These are phyloP conservation scores for Sebastes taczanowskii DNA, from an alignment of 2,797 vertebrate genomes.

Conservation along the genomic window DNA sequence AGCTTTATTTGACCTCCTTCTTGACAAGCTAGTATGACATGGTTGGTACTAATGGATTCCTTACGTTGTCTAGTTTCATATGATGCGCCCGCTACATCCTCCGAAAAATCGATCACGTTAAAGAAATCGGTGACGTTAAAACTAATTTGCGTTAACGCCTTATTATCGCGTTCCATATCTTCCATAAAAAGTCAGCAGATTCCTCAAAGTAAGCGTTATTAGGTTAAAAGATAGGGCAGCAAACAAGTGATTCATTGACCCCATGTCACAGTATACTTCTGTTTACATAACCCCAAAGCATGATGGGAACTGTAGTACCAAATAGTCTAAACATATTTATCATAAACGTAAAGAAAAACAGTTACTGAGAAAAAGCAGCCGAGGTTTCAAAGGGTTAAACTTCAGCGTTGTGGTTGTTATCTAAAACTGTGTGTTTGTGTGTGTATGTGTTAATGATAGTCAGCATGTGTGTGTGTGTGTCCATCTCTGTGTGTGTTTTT, in stretches of 20 bases:
- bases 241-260: not conserved
- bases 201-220: not conserved
- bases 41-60: no score
- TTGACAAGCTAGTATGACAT: no score
- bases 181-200: no score
- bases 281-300: not conserved
- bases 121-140: fast-evolving
- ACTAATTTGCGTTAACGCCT: not conserved
- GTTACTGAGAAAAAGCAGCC: not conserved
- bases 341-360: not conserved
- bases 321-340: not conserved
- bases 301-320: not conserved
- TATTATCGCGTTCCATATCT: no score
- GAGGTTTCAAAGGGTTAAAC: not conserved
- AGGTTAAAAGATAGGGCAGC: not conserved
- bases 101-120: no score
- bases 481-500: not conserved
- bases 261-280: not conserved
- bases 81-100: no score
- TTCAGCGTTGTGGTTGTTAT: not conserved
- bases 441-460: not conserved
- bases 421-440: not conserved
- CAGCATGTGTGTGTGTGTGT: not conserved
- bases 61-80: no score
- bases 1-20: no score